Evolutionary conservation across 1,140 invertebrate species (phyloP).

Genomic region (Hermetia illucens): DNA sequence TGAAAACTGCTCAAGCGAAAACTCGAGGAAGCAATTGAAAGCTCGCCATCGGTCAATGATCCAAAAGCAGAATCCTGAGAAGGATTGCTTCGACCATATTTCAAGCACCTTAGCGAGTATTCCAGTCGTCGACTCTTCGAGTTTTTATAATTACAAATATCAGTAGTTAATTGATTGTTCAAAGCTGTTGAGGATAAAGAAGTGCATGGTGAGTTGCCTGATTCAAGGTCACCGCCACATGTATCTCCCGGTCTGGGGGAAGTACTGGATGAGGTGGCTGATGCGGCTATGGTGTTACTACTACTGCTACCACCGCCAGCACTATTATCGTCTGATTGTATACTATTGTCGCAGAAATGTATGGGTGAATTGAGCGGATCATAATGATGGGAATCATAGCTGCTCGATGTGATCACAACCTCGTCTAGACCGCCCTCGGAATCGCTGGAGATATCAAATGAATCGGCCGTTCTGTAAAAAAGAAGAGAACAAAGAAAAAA

Average conservation of each 20-base stretch:
- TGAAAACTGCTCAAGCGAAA: slow-evolving; percentile 29
- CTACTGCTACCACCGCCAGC: neutral
- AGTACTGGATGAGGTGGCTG: neutral
- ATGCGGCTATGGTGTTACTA: slow-evolving; percentile 9
- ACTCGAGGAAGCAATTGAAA: slow-evolving; percentile 26
- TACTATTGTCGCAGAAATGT: slow-evolving; percentile 4
- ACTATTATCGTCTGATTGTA: slow-evolving; percentile 4
- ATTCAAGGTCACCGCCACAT: no score
- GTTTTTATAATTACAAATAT: slow-evolving; percentile 30
- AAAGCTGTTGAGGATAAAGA: slow-evolving; percentile 13
- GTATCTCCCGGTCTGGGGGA: no score
- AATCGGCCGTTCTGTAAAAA: slow-evolving; percentile 14
- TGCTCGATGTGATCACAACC: slow-evolving; percentile 20
- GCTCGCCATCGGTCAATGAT: slow-evolving; percentile 28
- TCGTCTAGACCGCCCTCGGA: slow-evolving; percentile 28
- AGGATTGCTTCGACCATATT: slow-evolving; percentile 29
- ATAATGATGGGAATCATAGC: slow-evolving; percentile 2
- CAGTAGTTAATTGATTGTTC: slow-evolving; percentile 27
- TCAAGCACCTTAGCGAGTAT: slow-evolving; percentile 27
- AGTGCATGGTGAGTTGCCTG: neutral
- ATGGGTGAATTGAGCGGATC: slow-evolving; percentile 4
- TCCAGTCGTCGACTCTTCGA: slow-evolving; percentile 27
- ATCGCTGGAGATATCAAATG: slow-evolving; percentile 31
- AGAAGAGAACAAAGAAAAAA: slow-evolving; percentile 8
- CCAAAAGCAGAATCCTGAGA: slow-evolving; percentile 30